A percentile compares a stretch with the other conserved stretches of the same genome.
Evolutionary conservation across 2,888 invertebrate genomes (phyloP).

Genomic region (Perizoma affinitatum): DNA sequence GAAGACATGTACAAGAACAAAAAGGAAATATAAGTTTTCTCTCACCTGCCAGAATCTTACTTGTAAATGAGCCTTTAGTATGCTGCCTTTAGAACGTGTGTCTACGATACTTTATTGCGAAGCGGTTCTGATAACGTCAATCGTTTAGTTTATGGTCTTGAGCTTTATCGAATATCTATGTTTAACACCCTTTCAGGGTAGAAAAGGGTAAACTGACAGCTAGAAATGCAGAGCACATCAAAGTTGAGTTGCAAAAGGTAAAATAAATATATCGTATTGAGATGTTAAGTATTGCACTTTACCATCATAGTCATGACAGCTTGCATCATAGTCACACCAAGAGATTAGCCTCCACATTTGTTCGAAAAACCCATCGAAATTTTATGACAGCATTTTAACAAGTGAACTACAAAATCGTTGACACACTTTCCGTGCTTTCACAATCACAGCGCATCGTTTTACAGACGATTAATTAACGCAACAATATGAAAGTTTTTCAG

Average conservation of each 20-base stretch:
- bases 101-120: constrained; percentile 33
- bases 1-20: background rate
- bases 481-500: background rate
- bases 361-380: no score
- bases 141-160: constrained; percentile 31
- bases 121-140: constrained; percentile 30
- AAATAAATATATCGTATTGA: no score
- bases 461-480: background rate
- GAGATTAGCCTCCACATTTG: no score
- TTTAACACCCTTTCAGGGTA: background rate
- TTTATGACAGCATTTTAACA: no score
- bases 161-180: constrained; percentile 16
- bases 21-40: constrained; percentile 29
- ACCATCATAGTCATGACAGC: no score
- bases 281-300: no score
- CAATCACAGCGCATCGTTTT: background rate
- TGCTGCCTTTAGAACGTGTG: constrained; percentile 33
- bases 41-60: constrained; percentile 33
- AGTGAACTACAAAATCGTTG: no score
- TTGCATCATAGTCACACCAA: no score
- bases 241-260: no score
- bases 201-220: no score
- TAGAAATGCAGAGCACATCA: no score
- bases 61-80: constrained; percentile 40
- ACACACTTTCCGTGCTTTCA: background rate